These are phyloP conservation scores for Anseranas semipalmata DNA, from an alignment of 2,113 vertebrate genomes.

Conservation along the genomic window DNA sequence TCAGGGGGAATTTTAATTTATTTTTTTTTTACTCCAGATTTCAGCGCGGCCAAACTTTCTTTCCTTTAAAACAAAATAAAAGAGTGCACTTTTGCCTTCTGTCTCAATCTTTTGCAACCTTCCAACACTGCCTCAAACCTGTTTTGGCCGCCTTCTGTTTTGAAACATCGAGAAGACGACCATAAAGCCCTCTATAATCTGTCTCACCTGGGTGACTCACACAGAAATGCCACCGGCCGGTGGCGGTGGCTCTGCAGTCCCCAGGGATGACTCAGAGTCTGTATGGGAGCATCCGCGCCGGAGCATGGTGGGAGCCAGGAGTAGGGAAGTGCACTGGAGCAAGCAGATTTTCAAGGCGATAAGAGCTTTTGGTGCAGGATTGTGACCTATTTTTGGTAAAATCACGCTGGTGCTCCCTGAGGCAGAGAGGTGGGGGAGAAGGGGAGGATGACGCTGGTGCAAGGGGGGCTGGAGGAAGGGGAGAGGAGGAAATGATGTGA, in stretches of 20 bases:
- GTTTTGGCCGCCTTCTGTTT: not conserved
- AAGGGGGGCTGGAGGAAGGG: not conserved
- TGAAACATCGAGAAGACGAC: accelerated
- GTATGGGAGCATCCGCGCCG: accelerated
- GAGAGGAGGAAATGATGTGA: not conserved
- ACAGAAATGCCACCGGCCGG: not conserved
- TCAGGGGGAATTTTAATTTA: not conserved
- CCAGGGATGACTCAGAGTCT: not conserved
- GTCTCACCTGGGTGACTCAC: not conserved
- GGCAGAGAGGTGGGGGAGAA: not conserved
- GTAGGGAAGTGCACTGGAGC: not conserved
- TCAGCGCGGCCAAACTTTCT: accelerated
- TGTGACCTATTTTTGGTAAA: not conserved
- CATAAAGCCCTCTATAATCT: not conserved
- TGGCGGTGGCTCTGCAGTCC: accelerated
- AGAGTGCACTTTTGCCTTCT: not conserved
- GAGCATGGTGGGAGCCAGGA: accelerated
- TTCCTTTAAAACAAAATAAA: not conserved
- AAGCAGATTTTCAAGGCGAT: not conserved
- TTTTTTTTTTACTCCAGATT: not conserved
- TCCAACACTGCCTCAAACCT: not conserved
- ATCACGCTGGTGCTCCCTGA: not conserved
- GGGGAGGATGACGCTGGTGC: not conserved
- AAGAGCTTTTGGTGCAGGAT: not conserved
- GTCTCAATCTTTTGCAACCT: not conserved